phyloP scores from a whole-genome alignment of 2,797 vertebrate species.

The Pseudomugil tenellus region DNA sequence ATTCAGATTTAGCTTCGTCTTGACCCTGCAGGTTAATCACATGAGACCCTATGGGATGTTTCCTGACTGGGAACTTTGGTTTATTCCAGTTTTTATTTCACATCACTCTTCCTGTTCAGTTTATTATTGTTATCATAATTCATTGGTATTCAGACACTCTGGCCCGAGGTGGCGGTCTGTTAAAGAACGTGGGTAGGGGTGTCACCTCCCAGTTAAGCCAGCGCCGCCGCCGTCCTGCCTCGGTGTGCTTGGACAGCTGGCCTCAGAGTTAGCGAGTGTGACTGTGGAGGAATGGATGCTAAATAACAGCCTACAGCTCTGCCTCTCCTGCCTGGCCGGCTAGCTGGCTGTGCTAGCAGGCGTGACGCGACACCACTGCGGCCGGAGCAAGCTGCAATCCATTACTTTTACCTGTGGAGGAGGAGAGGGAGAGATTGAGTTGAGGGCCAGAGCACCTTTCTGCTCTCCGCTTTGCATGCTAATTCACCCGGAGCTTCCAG shows the following conservation, averaged over 20 bases:
- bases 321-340: conserved; percentile 33
- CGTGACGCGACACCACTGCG: conserved; percentile 68
- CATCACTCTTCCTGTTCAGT: conserved; percentile 10
- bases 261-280: conserved; percentile 74
- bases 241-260: conserved; percentile 72
- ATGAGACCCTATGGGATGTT: too few relatives aligned
- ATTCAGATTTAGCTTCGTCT: too few relatives aligned
- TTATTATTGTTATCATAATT: conserved; percentile 19
- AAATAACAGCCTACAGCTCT: conserved; percentile 60
- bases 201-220: conserved; percentile 70
- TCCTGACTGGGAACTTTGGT: too few relatives aligned
- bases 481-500: conserved; percentile 58
- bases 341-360: conserved; percentile 52
- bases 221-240: conserved; percentile 50
- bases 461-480: conserved; percentile 69
- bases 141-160: conserved; percentile 66
- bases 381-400: conserved; percentile 68
- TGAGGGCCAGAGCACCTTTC: conserved; percentile 72
- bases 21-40: too few relatives aligned
- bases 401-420: conserved; percentile 74
- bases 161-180: conserved; percentile 59
- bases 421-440: conserved; percentile 56
- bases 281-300: conserved; percentile 64
- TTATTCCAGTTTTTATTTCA: conserved; percentile 38
- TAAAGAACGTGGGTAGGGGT: conserved; percentile 60